Evolutionary conservation across 2,797 vertebrate species (phyloP), one percentile per base, ranked within the genome.

Genomic region (Valencia hispanica): DNA sequence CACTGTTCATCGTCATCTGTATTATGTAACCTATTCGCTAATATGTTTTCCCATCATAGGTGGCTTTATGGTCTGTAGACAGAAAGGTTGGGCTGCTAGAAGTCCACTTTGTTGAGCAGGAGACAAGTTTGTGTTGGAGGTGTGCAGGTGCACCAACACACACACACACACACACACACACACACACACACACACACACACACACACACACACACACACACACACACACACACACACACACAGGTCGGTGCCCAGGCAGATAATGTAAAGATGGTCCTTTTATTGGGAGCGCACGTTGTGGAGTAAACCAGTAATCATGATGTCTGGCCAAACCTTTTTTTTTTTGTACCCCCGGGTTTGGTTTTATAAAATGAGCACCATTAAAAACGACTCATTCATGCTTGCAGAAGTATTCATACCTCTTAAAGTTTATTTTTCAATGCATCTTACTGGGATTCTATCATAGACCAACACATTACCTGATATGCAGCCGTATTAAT

Each of bases 1-100:
- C 3, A 36, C 65, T 22, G 36, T 8, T 0, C 57, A 63, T 84
- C 57, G 79, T 80, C 74, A 61, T 86, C 17, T 41, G 4, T 79
- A 77, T 93, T 92, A 92, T 89, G 85, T 91, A 91, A 94, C 74
- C 79, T 34, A 57, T 39, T 76, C 50, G 59, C 18, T 59, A 1
- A 36, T 78, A 66, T 79, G 70, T 65, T 48, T 75, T 66, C 79
- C 79, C 30, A n/a, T 72, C 45, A 34, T 72, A 39, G 73, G 66
- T 74, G 53, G 68, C 43, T 36, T 48, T 79, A 17, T 55, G 27
- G 48, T 73, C 59, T 45, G 59, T 32, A 8, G 45, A 51, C 8
- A 25, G 17, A 61, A 68, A 77, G 14, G 11, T 18, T 15, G 7
- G 10, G 55, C 74, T 34, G 3, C 22, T 27, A 51, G 41, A 32